These are phyloP conservation scores for Acrocephalus arundinaceus DNA, from an alignment of 2,113 vertebrate species.

Conservation along the genomic window DNA sequence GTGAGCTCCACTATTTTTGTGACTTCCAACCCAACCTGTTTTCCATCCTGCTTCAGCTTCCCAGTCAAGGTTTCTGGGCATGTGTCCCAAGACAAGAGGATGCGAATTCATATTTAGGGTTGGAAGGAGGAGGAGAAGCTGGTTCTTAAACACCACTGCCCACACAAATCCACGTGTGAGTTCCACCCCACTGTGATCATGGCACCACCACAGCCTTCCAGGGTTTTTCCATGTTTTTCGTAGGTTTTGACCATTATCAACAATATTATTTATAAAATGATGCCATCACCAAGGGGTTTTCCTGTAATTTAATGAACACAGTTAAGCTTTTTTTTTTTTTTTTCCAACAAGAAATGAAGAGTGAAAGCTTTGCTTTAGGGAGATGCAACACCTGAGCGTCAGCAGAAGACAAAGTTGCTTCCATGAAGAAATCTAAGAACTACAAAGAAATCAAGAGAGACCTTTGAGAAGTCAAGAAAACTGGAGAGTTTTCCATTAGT, in stretches of 20 bases:
- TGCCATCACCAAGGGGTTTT: background rate
- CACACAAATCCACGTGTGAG: background rate
- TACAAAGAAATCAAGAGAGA: background rate
- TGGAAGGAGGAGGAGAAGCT: background rate
- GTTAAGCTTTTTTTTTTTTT: background rate
- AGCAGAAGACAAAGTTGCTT: background rate
- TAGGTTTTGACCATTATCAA: background rate
- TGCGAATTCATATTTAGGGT: background rate
- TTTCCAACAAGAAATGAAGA: background rate
- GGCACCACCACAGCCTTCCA: constrained; percentile 1
- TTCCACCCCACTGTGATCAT: background rate
- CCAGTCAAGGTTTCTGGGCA: background rate
- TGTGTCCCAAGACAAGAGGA: background rate
- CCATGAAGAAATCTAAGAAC: background rate
- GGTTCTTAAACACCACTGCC: background rate
- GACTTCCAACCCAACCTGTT: background rate
- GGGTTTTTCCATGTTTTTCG: background rate
- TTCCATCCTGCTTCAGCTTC: background rate
- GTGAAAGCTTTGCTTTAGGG: background rate
- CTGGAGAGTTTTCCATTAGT: background rate
- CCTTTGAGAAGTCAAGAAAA: background rate
- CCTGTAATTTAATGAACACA: background rate
- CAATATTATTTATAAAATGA: background rate
- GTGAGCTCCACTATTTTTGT: background rate
- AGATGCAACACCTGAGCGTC: background rate